These are phyloP conservation scores for Menura novaehollandiae DNA, from an alignment of 2,113 vertebrate genomes.

Conservation along the genomic window DNA sequence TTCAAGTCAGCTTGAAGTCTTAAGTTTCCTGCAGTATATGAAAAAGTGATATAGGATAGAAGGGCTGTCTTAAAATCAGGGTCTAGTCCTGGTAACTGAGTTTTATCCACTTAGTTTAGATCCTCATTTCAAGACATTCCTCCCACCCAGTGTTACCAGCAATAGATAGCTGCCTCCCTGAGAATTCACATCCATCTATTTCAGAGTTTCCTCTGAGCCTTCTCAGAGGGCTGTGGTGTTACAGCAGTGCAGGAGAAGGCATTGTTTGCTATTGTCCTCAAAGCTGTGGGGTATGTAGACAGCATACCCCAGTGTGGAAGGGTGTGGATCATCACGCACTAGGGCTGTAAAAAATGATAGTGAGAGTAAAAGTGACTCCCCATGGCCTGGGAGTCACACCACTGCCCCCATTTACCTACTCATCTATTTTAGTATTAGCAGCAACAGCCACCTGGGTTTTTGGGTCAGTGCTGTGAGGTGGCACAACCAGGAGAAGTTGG, in stretches of 20 bases:
- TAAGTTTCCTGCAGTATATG: background rate
- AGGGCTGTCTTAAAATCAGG: background rate
- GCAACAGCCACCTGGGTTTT: background rate
- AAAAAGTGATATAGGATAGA: background rate
- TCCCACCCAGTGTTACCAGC: background rate
- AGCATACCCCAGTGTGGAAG: background rate
- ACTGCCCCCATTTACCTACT: background rate
- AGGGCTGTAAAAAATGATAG: background rate
- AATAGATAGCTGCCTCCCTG: background rate
- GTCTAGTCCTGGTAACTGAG: background rate
- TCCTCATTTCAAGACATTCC: background rate
- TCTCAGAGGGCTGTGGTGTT: background rate
- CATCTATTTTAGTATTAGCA: background rate
- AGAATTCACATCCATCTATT: background rate
- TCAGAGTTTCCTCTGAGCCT: background rate
- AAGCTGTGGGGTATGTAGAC: background rate
- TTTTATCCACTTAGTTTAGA: background rate
- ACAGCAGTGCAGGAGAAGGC: background rate
- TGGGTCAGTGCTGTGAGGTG: background rate
- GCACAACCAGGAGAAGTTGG: background rate
- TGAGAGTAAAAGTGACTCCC: background rate
- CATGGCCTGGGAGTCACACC: background rate
- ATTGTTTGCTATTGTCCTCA: background rate
- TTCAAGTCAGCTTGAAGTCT: background rate
- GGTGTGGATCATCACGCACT: background rate